Percentiles rank a stretch among this genome's conserved stretches.
Conservation (phyloP, 2,888 invertebrate genomes). For the Cephalotes varians region DNA sequence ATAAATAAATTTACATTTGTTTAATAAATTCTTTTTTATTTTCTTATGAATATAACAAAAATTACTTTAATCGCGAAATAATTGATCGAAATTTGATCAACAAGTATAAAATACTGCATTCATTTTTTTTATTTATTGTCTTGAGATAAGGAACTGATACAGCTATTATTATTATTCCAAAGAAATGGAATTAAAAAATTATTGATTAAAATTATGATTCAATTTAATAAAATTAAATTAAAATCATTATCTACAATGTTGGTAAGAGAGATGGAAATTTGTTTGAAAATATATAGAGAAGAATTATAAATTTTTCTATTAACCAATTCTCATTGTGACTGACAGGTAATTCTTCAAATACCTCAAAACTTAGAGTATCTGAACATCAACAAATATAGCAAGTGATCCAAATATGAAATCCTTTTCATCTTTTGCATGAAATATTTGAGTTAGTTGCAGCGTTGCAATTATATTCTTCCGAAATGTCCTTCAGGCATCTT, state of each 20-base stretch:
- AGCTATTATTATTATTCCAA: neutral
- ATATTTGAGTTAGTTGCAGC: neutral
- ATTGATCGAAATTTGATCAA: neutral
- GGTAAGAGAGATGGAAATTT: neutral
- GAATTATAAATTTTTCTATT: neutral
- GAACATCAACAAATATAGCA: neutral
- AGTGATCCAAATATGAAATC: neutral
- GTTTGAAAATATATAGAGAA: neutral
- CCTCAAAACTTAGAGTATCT: neutral
- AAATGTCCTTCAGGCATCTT: neutral
- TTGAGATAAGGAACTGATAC: neutral
- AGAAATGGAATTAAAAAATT: neutral
- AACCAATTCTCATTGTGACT: neutral
- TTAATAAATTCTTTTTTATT: neutral
- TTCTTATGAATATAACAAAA: neutral
- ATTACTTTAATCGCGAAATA: neutral
- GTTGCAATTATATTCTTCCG: neutral
- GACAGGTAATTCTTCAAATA: constrained; percentile 14
- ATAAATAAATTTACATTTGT: neutral
- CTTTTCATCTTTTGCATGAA: neutral
- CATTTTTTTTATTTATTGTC: too few species aligned
- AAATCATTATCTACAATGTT: neutral
- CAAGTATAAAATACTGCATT: neutral
- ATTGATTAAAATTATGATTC: neutral
- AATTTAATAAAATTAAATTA: neutral